phyloP scores from a whole-genome alignment of 2,797 vertebrate genomes.

The Coluber constrictor region DNA sequence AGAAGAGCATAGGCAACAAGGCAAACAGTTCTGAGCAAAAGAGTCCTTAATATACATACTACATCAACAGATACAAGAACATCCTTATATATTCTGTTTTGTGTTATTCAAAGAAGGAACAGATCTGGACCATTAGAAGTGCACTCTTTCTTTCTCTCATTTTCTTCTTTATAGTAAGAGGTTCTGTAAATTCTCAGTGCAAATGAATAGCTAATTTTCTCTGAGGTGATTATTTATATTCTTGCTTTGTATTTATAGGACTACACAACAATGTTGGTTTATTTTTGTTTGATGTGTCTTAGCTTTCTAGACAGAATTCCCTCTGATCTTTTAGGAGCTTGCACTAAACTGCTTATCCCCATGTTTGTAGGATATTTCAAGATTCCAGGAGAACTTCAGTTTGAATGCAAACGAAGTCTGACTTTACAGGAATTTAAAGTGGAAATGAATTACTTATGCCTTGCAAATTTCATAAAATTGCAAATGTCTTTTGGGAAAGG shows the following conservation, averaged over 20 bases:
- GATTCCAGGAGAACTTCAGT: not conserved
- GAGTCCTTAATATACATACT: not conserved
- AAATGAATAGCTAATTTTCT: not conserved
- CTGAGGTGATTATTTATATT: accelerated
- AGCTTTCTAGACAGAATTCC: not conserved
- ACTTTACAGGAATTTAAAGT: not conserved
- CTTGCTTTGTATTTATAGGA: not conserved
- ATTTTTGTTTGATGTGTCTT: not conserved
- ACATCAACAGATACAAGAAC: not conserved
- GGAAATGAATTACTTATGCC: not conserved
- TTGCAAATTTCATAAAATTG: not conserved
- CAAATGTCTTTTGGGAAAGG: not conserved
- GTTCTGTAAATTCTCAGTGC: not conserved
- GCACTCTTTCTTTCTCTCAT: not conserved
- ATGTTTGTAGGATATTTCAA: not conserved
- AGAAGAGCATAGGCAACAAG: not conserved
- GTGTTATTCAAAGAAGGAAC: not conserved
- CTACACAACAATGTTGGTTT: not conserved
- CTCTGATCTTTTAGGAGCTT: not conserved
- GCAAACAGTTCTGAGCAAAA: not conserved
- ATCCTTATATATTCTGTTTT: not conserved
- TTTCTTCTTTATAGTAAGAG: not conserved
- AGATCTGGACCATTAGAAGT: not conserved
- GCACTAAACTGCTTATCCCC: not conserved
- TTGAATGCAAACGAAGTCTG: not conserved